Evolutionary conservation across 2,113 vertebrate species (phyloP).

Genomic region (Tonatia bakeri): DNA sequence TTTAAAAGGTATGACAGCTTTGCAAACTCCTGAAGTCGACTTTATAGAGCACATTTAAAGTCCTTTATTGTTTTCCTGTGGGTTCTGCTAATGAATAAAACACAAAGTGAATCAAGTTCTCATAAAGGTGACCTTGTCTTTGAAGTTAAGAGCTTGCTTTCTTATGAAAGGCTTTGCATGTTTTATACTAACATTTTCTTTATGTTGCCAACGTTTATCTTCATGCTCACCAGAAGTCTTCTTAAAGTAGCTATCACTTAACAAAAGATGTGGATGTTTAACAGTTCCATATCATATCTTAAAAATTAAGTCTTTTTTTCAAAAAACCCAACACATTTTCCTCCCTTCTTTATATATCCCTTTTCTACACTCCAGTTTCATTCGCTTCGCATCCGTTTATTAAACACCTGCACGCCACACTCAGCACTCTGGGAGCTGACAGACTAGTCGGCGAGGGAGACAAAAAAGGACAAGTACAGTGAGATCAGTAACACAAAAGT

Average conservation of each 20-base stretch:
- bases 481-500: accelerated
- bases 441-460: no score
- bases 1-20: slow-evolving; percentile 29
- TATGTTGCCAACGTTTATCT: not conserved
- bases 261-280: not conserved
- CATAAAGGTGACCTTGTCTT: not conserved
- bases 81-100: not conserved
- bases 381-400: not conserved
- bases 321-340: not conserved
- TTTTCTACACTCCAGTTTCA: not conserved
- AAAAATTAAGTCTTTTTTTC: not conserved
- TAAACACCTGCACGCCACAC: not conserved
- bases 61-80: not conserved
- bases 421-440: not conserved
- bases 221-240: not conserved
- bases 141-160: not conserved
- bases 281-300: not conserved
- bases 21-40: not conserved
- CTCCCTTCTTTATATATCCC: not conserved
- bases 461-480: no score
- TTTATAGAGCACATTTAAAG: slow-evolving; percentile 38
- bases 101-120: not conserved
- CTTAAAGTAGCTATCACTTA: not conserved
- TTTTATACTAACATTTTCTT: not conserved
- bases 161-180: not conserved